phyloP scores from a whole-genome alignment of 2,113 vertebrate genomes.

The Falcunculus frontatus region DNA sequence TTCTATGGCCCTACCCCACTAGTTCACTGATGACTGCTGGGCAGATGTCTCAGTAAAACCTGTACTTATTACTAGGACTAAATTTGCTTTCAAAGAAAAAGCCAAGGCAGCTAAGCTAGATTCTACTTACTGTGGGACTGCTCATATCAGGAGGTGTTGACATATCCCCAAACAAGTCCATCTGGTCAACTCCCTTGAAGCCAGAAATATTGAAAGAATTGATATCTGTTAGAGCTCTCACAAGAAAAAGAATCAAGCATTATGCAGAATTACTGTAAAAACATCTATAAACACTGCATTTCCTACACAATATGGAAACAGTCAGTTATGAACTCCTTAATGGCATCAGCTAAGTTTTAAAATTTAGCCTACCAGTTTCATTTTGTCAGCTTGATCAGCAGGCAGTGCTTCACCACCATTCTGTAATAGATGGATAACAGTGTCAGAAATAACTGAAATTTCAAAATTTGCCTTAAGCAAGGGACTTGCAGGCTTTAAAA shows the following conservation, averaged over 20 bases:
- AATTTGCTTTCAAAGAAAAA: neutral
- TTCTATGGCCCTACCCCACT: neutral
- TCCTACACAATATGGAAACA: neutral
- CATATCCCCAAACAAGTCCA: conserved; percentile 94
- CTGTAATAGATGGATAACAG: conserved; percentile 55
- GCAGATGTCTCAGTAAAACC: neutral
- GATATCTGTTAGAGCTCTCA: neutral
- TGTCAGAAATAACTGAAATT: neutral
- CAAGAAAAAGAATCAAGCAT: neutral
- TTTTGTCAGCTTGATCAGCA: conserved; percentile 66
- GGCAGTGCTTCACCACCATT: conserved; percentile 74
- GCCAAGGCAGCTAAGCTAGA: neutral
- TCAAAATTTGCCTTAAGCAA: neutral
- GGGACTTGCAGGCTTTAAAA: neutral
- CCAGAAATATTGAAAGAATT: conserved; percentile 54
- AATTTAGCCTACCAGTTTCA: conserved; percentile 74
- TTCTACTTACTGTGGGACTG: conserved; percentile 84
- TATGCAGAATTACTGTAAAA: neutral
- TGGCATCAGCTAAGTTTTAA: neutral
- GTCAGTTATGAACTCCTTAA: neutral
- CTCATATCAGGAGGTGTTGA: conserved; percentile 92
- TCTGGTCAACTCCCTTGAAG: conserved; percentile 85
- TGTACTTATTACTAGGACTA: neutral
- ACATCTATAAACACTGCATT: neutral
- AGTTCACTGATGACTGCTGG: neutral